Evolutionary conservation across 1,140 invertebrate genomes (phyloP), one percentile per base, ranked within the genome.

Genomic region (Nebria ingens): DNA sequence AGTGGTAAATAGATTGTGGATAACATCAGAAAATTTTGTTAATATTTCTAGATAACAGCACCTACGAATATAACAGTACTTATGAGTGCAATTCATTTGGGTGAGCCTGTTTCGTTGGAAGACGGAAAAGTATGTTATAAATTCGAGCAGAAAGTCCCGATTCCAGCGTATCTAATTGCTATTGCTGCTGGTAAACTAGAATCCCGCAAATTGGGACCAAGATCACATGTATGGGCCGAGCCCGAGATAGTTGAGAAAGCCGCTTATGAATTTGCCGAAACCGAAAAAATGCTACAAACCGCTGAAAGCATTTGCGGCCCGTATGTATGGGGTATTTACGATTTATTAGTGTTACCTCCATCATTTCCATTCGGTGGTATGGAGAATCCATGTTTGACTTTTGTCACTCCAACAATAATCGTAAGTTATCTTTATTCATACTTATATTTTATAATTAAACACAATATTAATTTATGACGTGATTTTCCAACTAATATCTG

Each of bases 321-420:
- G 0, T 93, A 93, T 70, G 80, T 90, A 52, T 93, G 89, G 88
- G 83, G 83, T 56, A 78, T 84, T 57, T 94, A 97, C 70, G 93
- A 97, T 74, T 69, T 98, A 21, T 71, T 97, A 13, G 87, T 97
- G 3, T 76, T 98, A 61, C 94, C 94, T 1, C 93, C 93, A 1
- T 91, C 87, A 56, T 97, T 97, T 75, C 91, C 93, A 12, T 96
- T 84, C 70, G 94, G 94, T 2, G 94, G 94, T 21, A 97, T 97
- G 93, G 95, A 98, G 73, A 97, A 97, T 77, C 94, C 94, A 0
- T 97, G 93, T 71, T 70, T 97, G 15, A 97, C 93, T 0, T 97
- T 97, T 75, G 84, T 95, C 0, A 97, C 93, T 0, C 93, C 94
- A 1, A 94, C 91, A 1, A 62, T 93, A 53, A 68, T 94, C 65